A percentile compares a stretch with the other conserved stretches of the same genome.
Conservation (phyloP, 2,797 vertebrate species). For the Enteromius treurensis region DNA sequence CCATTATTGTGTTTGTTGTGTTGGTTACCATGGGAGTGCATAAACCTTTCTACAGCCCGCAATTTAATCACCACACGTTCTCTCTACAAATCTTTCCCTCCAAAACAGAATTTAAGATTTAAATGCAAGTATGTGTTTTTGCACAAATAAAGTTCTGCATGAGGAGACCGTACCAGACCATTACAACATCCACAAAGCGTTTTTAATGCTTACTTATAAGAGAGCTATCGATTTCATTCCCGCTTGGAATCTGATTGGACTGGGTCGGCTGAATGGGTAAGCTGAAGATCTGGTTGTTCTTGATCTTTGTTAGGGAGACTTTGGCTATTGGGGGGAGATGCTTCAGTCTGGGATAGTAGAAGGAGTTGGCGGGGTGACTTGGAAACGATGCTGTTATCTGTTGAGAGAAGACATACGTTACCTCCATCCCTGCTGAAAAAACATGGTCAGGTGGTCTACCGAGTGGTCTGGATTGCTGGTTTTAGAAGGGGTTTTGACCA, state of each 20-base stretch:
- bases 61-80: constrained; percentile 58
- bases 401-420: constrained; percentile 39
- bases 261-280: constrained; percentile 78
- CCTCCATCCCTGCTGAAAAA: not conserved
- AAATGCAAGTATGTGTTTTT: not conserved
- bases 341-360: constrained; percentile 94
- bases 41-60: constrained; percentile 56
- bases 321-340: constrained; percentile 91
- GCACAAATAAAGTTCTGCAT: not conserved
- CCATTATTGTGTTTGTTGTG: constrained; percentile 73
- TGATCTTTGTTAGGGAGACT: constrained; percentile 85
- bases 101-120: not conserved
- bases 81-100: constrained; percentile 10
- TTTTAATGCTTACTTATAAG: constrained; percentile 82
- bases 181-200: constrained; percentile 7
- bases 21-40: constrained; percentile 69
- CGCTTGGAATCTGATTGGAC: constrained; percentile 79
- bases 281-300: constrained; percentile 81
- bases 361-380: constrained; percentile 95
- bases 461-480: not conserved
- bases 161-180: not conserved
- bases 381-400: constrained; percentile 95
- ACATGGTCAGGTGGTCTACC: not conserved
- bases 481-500: not conserved
- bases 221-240: constrained; percentile 86